Conservation (phyloP, 2,888 invertebrate species). For the Seladonia tumulorum region DNA sequence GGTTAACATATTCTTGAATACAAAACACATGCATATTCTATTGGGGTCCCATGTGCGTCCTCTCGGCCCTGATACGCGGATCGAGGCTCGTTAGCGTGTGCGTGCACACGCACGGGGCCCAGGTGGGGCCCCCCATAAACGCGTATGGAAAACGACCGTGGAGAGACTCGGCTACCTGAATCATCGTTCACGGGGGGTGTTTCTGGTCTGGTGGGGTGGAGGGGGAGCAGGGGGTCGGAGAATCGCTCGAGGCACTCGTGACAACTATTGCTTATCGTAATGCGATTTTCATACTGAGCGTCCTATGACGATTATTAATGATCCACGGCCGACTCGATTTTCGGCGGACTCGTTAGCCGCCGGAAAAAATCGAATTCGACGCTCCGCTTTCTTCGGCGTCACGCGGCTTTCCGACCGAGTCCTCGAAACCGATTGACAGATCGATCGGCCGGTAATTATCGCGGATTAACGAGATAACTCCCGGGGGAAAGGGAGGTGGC, state of each 20-base stretch:
- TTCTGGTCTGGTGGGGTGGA: conserved; percentile 10
- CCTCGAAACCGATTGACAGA: not conserved
- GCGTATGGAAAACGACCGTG: conserved; percentile 73
- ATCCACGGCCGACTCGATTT: conserved; percentile 45
- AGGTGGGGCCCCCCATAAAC: conserved; percentile 79
- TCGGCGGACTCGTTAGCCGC: conserved; percentile 41
- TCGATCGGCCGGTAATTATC: conserved; percentile 46
- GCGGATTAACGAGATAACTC: conserved; percentile 43
- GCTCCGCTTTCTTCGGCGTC: conserved; percentile 29
- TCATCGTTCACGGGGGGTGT: conserved; percentile 36
- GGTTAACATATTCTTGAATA: conserved; percentile 83
- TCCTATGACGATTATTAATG: conserved; percentile 77
- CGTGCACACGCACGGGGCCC: conserved; percentile 72
- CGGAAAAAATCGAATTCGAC: conserved; percentile 68
- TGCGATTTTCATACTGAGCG: conserved; percentile 80
- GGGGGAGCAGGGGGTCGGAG: conserved; percentile 14
- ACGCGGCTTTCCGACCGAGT: conserved; percentile 2
- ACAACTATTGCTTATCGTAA: conserved; percentile 80
- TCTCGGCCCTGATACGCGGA: conserved; percentile 60
- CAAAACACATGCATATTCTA: conserved; percentile 81
- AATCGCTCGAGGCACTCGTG: conserved; percentile 52
- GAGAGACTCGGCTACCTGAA: conserved; percentile 74
- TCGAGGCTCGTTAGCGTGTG: conserved; percentile 21
- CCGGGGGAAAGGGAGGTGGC: not conserved
- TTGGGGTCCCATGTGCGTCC: conserved; percentile 76